Conservation (phyloP, 2,888 invertebrate species). For the Pachymerium ferrugineum region DNA sequence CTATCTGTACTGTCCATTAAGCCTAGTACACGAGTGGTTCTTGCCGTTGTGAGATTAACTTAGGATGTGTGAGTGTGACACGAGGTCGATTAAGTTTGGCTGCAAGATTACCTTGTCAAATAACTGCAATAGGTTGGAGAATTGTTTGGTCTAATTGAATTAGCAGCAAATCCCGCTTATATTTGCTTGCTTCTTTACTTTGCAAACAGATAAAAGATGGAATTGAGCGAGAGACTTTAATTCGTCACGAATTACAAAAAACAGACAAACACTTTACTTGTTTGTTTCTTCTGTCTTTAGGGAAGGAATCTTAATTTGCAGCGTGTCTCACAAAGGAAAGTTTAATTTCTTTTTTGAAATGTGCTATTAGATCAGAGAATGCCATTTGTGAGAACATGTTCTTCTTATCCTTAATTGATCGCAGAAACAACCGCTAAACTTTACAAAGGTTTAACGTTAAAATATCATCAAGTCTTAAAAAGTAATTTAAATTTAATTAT, state of each 20-base stretch:
- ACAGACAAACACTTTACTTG: not conserved
- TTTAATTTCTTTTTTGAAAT: not conserved
- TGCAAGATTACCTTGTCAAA: slow-evolving; percentile 13
- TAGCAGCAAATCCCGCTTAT: not conserved
- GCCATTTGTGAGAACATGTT: not conserved
- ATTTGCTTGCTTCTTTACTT: not conserved
- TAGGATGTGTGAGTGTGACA: not conserved
- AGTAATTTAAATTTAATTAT: no score
- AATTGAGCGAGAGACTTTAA: not conserved
- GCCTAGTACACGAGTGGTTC: not conserved
- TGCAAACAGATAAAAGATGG: not conserved
- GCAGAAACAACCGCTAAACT: not conserved
- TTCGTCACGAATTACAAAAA: not conserved
- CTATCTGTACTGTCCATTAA: not conserved
- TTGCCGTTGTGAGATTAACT: not conserved
- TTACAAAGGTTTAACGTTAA: not conserved
- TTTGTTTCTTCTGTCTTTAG: not conserved
- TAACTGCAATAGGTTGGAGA: not conserved
- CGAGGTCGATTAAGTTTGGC: not conserved
- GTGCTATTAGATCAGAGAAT: not conserved
- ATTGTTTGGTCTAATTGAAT: slow-evolving; percentile 9
- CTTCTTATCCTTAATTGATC: not conserved
- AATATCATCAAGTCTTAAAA: no score
- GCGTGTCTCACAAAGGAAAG: no score
- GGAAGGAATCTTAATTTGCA: not conserved